Base-by-base conservation (phyloP, 2,888 invertebrate genomes). In the Andrena camellia region DNA sequence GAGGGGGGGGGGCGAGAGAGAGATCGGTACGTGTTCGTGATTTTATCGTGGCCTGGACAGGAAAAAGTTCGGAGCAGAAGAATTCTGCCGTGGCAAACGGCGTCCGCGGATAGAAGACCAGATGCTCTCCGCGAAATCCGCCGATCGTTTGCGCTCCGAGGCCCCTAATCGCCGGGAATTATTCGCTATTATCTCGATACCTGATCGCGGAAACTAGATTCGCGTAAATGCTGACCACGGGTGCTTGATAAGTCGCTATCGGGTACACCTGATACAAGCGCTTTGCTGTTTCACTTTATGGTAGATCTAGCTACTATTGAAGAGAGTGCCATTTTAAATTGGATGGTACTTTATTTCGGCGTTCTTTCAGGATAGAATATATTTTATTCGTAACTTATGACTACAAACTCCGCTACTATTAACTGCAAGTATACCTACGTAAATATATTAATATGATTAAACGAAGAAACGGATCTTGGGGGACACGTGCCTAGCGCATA, bases 1-100 rank as follows among this genome's bases (percentile, higher is more conserved):
- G 57, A 7, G 33, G 1, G 33, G 13, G 13, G 1, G 17, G 4
- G 57, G 64, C 60, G 67, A 66, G 70, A 68, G 84, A 86, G 86
- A 87, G 83, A 89, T 89, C 80, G 70, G 73, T 79, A 78, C 81
- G 80, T 85, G 85, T 67, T 70, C 48, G 70, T 35, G 85, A 87
- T 88, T 74, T 81, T 84, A 87, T 85, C 85, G 76, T 60, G 63
- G 69, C 62, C 29, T 10, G 8, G 33, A 57, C 20, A 48, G 48
- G 62, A 83, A 78, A 83, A 76, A 54, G 57, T 66, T 73, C 62
- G 66, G 48, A 17, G 60, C 10, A 60, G 52, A 68, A 82, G 83
- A 82, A 83, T 76, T 54, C 82, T 31, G 7, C 42, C 10, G 23
- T 3, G 7, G 50, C 33, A 26, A 0, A 20, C 5, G 57, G 33